Percentiles rank a stretch among this genome's conserved stretches.
Conservation (phyloP, 2,888 invertebrate species). For the Scaptomyza parva region DNA sequence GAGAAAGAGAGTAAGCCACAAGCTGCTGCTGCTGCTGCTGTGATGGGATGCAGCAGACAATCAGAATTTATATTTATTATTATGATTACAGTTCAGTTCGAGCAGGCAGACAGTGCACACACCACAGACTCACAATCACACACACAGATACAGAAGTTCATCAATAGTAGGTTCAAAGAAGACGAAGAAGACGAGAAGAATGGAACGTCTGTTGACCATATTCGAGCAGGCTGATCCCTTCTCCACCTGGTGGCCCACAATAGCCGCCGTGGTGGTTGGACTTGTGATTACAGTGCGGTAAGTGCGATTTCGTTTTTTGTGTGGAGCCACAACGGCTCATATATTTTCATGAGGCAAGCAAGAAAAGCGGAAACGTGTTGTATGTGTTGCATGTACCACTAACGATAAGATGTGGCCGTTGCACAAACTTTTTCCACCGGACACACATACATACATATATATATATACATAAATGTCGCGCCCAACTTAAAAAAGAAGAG, state of each 20-base stretch:
- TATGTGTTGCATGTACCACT: constrained; percentile 19
- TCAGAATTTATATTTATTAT: constrained; percentile 70
- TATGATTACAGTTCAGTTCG: constrained; percentile 60
- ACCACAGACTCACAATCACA: constrained; percentile 29
- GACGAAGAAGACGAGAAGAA: constrained; percentile 43
- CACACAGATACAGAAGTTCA: constrained; percentile 18
- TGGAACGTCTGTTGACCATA: constrained; percentile 82
- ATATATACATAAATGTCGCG: constrained; percentile 63
- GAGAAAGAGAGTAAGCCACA: neutral
- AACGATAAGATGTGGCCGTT: constrained; percentile 50
- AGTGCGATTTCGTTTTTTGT: constrained; percentile 46
- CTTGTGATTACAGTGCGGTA: constrained; percentile 86
- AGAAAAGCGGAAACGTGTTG: constrained; percentile 39
- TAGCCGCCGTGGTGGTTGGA: constrained; percentile 85
- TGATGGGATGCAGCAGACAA: constrained; percentile 40
- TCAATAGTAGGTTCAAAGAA: constrained; percentile 52
- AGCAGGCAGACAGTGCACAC: constrained; percentile 51
- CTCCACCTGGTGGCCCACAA: constrained; percentile 86
- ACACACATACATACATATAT: constrained; percentile 43
- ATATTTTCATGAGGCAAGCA: constrained; percentile 56
- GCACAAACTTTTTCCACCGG: constrained; percentile 64
- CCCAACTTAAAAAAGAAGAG: neutral
- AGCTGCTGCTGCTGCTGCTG: constrained; percentile 10
- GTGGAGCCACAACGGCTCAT: constrained; percentile 20
- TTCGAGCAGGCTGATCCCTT: constrained; percentile 84